phyloP scores from a whole-genome alignment of 1,140 invertebrate species.

The Orchesella cincta region DNA sequence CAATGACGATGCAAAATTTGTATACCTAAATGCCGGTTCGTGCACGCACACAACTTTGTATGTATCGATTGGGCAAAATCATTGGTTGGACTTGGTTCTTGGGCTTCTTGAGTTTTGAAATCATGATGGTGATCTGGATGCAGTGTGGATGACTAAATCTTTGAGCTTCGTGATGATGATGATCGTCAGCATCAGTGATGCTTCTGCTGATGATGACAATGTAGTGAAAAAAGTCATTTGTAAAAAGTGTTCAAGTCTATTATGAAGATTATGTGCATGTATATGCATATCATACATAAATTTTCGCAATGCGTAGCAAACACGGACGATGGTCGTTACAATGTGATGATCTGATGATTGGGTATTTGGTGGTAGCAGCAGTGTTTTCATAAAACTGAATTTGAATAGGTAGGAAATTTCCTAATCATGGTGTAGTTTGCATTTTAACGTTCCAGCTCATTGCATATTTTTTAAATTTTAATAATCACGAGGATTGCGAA shows the following conservation, averaged over 20 bases:
- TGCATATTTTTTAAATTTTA: not conserved
- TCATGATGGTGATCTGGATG: not conserved
- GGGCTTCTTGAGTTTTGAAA: not conserved
- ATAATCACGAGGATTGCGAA: no score
- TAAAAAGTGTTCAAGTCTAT: conserved; percentile 1
- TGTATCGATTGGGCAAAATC: not conserved
- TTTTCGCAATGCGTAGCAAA: not conserved
- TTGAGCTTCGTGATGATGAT: not conserved
- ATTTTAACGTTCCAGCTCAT: not conserved
- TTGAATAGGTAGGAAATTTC: not conserved
- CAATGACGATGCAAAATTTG: not conserved
- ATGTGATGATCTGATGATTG: not conserved
- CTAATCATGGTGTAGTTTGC: not conserved
- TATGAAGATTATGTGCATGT: conserved; percentile 30
- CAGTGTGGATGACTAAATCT: not conserved
- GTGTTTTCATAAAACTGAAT: not conserved
- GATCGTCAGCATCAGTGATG: no score
- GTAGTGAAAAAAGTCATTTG: not conserved
- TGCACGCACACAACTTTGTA: not conserved
- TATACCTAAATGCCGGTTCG: not conserved
- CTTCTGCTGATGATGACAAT: no score
- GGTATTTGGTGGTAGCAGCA: not conserved
- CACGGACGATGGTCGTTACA: not conserved
- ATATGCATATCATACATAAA: conserved; percentile 29
- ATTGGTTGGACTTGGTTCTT: not conserved